Evolutionary conservation across 2,113 vertebrate genomes (phyloP), one percentile per base, ranked within the genome.

Genomic region (Pelobates fuscus): DNA sequence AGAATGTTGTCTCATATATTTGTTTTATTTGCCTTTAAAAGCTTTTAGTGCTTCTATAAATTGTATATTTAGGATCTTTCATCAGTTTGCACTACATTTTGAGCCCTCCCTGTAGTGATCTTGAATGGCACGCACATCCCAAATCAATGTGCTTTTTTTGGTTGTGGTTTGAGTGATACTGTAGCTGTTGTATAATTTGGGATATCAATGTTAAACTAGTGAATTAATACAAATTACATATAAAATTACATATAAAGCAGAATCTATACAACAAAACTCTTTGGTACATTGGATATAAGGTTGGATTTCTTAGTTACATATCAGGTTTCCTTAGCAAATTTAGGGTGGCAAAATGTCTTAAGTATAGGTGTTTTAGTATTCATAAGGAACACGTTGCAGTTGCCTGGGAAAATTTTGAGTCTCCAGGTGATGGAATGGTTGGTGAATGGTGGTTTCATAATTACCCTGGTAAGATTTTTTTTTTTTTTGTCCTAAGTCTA

Each of bases 21-120:
- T 66, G 61, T 74, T 74, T 74, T 74, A 66, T 74, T 46, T 66
- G 71, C 62, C 25, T 74, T 74, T 66, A 74, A 66, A 74, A 66
- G 71, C 71, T 74, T 74, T 66, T 27, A 74, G 52, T 55, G 71
- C 62, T 66, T 66, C 71, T 74, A 74, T 74, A 74, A 74, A 74
- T 66, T 74, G 62, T 74, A 66, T 66, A 66, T 74, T 74, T 58
- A 32, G n/a, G 23, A 54, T 15, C 62, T 74, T 74, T 74, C 63
- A 74, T 58, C 62, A 66, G 23, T 26, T 57, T 58, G 49, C 17
- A 2, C 27, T 43, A 63, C 41, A 0, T 37, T 64, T 25, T 23
- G 44, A 30, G 27, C 6, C 24, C 62, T 57, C 29, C 65, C 52
- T 21, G 46, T 24, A 61, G 70, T 62, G 43, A 63, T 25, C 8